phyloP scores from a whole-genome alignment of 1,140 invertebrate species.

The Temnothorax curvispinosus region DNA sequence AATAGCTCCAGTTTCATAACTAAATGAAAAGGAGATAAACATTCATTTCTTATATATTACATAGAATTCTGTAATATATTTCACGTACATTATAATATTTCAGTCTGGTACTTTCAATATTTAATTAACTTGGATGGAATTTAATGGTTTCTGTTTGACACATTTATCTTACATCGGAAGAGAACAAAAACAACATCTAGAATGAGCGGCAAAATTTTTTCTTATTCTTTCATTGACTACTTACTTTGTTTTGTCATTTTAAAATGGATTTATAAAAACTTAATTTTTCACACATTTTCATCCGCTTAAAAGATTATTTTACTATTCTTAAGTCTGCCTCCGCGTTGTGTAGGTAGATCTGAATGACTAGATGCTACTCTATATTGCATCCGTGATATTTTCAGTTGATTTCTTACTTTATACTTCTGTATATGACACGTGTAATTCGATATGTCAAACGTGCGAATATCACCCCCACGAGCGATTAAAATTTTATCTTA shows the following conservation, averaged over 20 bases:
- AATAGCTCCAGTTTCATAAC: not conserved
- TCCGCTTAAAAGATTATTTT: not conserved
- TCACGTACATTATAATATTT: not conserved
- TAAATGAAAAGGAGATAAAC: not conserved
- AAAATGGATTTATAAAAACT: not conserved
- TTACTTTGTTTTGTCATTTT: not conserved
- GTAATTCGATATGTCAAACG: slow-evolving; percentile 27
- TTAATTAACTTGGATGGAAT: not conserved
- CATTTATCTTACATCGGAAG: not conserved
- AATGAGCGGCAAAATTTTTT: not conserved
- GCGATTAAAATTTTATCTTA: slow-evolving; percentile 30
- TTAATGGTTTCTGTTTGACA: not conserved
- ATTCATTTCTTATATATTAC: not conserved
- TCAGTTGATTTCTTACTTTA: slow-evolving; percentile 27
- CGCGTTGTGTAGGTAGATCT: not conserved
- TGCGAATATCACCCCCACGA: not conserved
- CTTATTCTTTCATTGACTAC: not conserved
- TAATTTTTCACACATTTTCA: not conserved
- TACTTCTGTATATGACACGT: not conserved
- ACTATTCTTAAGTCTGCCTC: not conserved
- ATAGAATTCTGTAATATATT: not conserved
- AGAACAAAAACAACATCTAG: not conserved
- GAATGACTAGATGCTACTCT: not conserved
- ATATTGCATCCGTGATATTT: not conserved
- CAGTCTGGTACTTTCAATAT: not conserved